Evolutionary conservation across 1,140 invertebrate genomes (phyloP), one percentile per base, ranked within the genome.

Genomic region (Sitodiplosis mosellana): DNA sequence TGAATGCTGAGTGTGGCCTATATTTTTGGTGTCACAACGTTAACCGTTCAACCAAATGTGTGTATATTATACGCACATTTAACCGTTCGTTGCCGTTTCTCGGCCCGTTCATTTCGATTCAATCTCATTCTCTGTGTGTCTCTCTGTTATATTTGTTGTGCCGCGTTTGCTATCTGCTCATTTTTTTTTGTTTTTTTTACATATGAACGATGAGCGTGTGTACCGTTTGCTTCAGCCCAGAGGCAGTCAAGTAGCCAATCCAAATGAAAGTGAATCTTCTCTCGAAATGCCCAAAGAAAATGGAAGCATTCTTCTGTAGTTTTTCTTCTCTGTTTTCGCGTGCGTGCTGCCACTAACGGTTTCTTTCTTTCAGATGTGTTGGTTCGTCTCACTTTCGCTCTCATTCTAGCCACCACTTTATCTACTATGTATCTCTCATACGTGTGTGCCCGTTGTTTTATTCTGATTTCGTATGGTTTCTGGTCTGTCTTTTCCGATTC

Each of bases 361-460:
- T 22, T 22, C 20, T 22, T 22, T 44, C 20, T 20, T 22, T 21
- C 27, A 43, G 18, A 40, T 18, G 12, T 43, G 20, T 42, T 21
- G n/a, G n/a, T n/a, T n/a, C n/a, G n/a, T 27, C 27, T 27, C 27
- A 27, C 27, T 27, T 10, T 27, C 27, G 27, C 27, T 27, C 27
- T 27, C 27, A 27, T 27, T 27, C 10, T 27, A 27, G n/a, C n/a
- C n/a, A n/a, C n/a, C 27, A 27, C 14, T 22, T 14, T 44, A 44
- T 22, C 19, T 22, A 21, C n/a, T 11, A 21, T 22, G 42, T 22
- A 44, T n/a, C 14, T 22, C 17, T 44, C 19, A n/a, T 21, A n/a
- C 27, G 42, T 44, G 42, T 22, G n/a, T 44, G 14, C 22, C 22
- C n/a, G 38, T 44, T 44, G 19, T 44, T 44, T 44, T 44, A 22